Evolutionary conservation across 2,797 vertebrate genomes (phyloP), one percentile per base, ranked within the genome.

Genomic region (Malurus splendens): DNA sequence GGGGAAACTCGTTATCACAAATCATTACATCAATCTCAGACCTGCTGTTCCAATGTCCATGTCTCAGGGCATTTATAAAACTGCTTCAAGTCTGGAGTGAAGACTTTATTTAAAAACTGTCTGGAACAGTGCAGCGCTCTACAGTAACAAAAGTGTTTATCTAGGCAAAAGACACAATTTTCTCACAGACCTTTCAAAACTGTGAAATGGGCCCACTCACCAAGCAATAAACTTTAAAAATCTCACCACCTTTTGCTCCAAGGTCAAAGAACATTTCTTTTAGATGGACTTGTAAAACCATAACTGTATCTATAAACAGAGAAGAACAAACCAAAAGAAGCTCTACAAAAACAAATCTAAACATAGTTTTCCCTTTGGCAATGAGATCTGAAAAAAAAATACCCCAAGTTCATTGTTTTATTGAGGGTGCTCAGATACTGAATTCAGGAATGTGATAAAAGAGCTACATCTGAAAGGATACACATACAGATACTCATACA

Each of bases 121-220:
- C 64, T 86, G 56, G 38, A 93, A 72, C 7, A 27, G 30, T 4
- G 1, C n/a, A 74, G 45, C 6, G 24, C 23, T 90, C 50, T 52
- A 68, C 9, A 59, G 70, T 30, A 90, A 85, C 51, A 68, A 38
- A 82, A 71, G 25, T 77, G 55, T 90, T 92, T 92, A 81, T 61
- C 38, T 75, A 78, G 67, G 73, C 77, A 92, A 81, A 66, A 72
- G 33, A 85, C 33, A 81, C 1, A 3, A 52, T 83, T 89, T 93
- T 92, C 82, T 87, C 73, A 89, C 41, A 83, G 59, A 62, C 30
- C 47, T 81, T 87, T 92, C 30, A 74, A 86, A 93, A 68, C 66
- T 86, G 62, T 87, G 70, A 83, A 90, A 90, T 70, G 32, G 30
- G 18, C 52, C 50, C 45, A 90, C 48, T 89, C 70, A 75, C 27